Base-by-base conservation (phyloP, 2,113 vertebrate species). In the Phrynosoma blainvillii region DNA sequence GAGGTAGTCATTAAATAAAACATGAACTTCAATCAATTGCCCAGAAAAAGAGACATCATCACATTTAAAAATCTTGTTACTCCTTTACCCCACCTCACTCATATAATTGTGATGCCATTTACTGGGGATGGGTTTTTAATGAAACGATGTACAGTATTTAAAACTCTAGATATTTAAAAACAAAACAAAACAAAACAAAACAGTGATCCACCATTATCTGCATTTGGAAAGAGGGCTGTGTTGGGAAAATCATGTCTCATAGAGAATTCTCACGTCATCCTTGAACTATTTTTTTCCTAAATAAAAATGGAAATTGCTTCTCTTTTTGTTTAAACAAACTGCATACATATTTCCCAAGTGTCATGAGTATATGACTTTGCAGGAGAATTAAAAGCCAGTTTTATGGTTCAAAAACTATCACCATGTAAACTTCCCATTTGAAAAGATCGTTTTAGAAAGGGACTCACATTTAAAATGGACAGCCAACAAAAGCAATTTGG, bases 41-140 rank as follows among this genome's bases (percentile, higher is more conserved):
- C 89, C 90, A 93, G 87, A 92, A 91, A 93, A 90, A 86, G 6
- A 40, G 81, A 92, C 23, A 90, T 7, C 71, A 65, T 84, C 87
- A 87, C 89, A 73, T 73, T 42, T 80, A 36, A 87, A 93, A 91
- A 93, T 89, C 14, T 14, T 68, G 89, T 36, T 90, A 16, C 84
- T 93, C 74, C 90, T 91, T 59, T 93, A 76, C 90, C 83, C 68
- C 93, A 81, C 93, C 54, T 92, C 79, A 92, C 21, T 66, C 62
- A 59, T 76, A 76, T 87, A 88, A 95, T 87, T 93, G 92, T 79
- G 90, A 87, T 76, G 65, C 32, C 42, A 85, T 79, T 93, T 95
- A 84, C 89, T 90, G 94, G 89, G 14, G 83, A 79, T 89, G 59
- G 81, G n/a, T n/a, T 95, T 90, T 79, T 88, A 91, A 81, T 93